Evolutionary conservation across 2,113 vertebrate species (phyloP).

Genomic region (Alectura lathami): DNA sequence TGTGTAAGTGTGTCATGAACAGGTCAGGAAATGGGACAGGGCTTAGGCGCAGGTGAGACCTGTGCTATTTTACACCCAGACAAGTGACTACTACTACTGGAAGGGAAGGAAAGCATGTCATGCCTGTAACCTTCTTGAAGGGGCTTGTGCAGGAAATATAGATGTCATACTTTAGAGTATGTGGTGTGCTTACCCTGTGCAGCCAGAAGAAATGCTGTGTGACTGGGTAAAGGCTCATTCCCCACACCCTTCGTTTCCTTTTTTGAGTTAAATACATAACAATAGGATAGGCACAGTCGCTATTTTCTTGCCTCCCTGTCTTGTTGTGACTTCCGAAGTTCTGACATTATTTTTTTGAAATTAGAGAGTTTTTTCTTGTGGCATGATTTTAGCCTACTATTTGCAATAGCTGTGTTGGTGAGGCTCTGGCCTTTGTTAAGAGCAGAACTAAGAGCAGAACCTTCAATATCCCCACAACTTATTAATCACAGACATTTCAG

Average conservation of each 20-base stretch:
- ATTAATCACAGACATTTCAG: not conserved
- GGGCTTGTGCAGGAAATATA: not conserved
- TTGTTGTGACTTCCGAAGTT: not conserved
- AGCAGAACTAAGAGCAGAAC: not conserved
- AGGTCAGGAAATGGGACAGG: not conserved
- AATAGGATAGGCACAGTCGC: rapidly evolving
- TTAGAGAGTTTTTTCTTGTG: not conserved
- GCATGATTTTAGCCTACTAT: not conserved
- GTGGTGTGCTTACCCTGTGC: not conserved
- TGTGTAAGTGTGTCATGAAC: not conserved
- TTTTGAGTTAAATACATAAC: not conserved
- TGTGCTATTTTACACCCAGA: not conserved
- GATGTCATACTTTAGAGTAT: not conserved
- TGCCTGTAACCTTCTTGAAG: not conserved
- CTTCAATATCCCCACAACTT: not conserved
- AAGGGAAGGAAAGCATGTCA: not conserved
- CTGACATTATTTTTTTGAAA: not conserved
- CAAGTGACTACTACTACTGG: not conserved
- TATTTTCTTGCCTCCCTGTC: not conserved
- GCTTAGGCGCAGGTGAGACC: not conserved
- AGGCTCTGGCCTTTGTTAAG: not conserved
- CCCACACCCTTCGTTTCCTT: not conserved
- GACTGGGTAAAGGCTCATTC: not conserved
- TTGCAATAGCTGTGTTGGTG: not conserved
- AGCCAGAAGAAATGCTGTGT: not conserved